Evolutionary conservation across 2,113 vertebrate species (phyloP).

Genomic region (Festucalex cinctus): DNA sequence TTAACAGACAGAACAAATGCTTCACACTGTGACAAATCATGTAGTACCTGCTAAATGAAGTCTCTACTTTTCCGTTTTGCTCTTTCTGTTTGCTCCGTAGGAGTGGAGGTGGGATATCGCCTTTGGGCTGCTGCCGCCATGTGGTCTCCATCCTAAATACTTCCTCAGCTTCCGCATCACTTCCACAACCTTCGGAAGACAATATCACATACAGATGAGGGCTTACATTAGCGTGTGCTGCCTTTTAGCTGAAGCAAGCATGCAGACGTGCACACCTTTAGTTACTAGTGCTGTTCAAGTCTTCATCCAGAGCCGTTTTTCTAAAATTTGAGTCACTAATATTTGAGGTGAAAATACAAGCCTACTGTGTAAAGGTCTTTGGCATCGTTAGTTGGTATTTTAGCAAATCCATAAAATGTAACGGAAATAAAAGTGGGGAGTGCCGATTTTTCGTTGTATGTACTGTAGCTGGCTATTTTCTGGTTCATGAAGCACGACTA

Average conservation of each 20-base stretch:
- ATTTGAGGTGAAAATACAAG: too few species aligned
- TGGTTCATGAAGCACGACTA: too few species aligned
- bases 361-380: background rate
- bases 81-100: constrained; percentile 77
- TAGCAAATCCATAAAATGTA: background rate
- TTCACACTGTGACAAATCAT: background rate
- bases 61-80: constrained; percentile 72
- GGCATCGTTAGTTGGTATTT: background rate
- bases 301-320: background rate
- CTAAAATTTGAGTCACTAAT: background rate
- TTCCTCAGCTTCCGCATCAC: constrained; percentile 86
- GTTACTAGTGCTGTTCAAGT: background rate
- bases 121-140: constrained; percentile 65
- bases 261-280: background rate
- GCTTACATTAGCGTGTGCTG: background rate
- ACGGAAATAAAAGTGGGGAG: too few species aligned
- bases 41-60: constrained; percentile 82
- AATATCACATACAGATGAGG: background rate
- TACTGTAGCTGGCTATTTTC: too few species aligned
- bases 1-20: background rate
- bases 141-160: constrained; percentile 83
- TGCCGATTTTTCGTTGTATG: too few species aligned
- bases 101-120: constrained; percentile 72
- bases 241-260: background rate
- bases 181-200: constrained; percentile 79